phyloP scores from a whole-genome alignment of 2,113 vertebrate genomes.

The Alces alces region DNA sequence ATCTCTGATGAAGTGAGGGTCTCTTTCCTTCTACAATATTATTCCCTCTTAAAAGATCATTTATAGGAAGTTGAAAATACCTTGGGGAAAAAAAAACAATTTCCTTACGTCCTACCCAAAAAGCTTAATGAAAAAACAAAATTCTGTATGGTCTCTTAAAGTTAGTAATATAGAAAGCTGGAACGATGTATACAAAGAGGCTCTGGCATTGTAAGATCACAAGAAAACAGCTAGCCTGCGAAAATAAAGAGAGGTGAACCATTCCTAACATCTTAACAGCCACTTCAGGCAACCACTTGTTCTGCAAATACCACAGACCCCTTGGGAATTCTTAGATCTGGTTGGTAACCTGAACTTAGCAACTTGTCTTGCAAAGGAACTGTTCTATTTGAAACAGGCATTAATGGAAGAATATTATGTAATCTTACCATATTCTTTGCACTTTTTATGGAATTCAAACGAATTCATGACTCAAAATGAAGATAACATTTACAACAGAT shows the following conservation, averaged over 20 bases:
- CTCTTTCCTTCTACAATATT: background rate
- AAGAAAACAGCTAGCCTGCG: constrained; percentile 44
- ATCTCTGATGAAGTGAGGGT: background rate
- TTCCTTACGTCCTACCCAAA: background rate
- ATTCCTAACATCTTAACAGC: constrained; percentile 46
- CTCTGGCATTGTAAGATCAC: background rate
- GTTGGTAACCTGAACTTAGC: background rate
- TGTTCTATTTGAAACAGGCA: constrained; percentile 39
- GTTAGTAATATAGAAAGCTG: background rate
- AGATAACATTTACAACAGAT: constrained; percentile 37
- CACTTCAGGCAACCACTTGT: constrained; percentile 57
- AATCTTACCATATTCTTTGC: constrained; percentile 31
- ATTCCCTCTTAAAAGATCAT: background rate
- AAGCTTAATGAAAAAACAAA: background rate
- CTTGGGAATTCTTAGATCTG: constrained; percentile 46
- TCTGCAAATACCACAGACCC: constrained; percentile 51
- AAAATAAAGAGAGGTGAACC: constrained; percentile 63
- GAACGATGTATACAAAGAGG: background rate
- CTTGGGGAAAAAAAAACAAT: background rate
- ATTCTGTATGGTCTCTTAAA: background rate
- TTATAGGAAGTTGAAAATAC: background rate
- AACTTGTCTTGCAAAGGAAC: constrained; percentile 43
- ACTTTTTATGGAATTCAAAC: constrained; percentile 28
- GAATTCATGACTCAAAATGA: constrained; percentile 25
- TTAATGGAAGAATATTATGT: constrained; percentile 48